Evolutionary conservation across 2,797 vertebrate genomes (phyloP).

Genomic region (Channallabes apus): DNA sequence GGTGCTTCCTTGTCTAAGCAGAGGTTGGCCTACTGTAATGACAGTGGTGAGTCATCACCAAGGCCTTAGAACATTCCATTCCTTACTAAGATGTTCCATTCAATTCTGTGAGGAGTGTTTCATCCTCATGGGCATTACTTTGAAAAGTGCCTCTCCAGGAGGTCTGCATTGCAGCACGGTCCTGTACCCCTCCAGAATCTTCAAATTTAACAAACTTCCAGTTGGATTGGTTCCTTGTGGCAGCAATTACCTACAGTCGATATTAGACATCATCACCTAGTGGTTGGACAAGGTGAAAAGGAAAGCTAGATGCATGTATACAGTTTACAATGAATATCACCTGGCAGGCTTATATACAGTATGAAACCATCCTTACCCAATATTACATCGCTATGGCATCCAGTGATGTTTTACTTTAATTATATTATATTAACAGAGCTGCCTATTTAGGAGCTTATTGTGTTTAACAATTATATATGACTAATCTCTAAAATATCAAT

Average conservation of each 20-base stretch:
- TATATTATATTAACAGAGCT: not conserved
- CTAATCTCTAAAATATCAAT: not conserved
- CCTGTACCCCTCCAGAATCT: not conserved
- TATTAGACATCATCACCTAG: not conserved
- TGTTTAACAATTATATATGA: not conserved
- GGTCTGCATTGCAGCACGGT: not conserved
- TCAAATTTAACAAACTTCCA: not conserved
- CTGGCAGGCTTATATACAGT: not conserved
- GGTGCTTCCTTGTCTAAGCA: not conserved
- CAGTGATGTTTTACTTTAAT: constrained; percentile 2
- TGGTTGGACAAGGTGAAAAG: not conserved
- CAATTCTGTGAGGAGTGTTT: not conserved
- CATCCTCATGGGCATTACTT: not conserved
- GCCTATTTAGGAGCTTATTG: not conserved
- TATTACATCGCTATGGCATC: not conserved
- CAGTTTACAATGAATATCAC: not conserved
- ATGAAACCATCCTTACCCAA: not conserved
- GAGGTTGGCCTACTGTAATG: not conserved
- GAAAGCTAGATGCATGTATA: not conserved
- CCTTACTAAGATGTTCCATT: not conserved
- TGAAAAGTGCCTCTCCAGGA: not conserved
- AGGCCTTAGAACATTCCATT: not conserved
- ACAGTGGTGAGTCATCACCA: not conserved
- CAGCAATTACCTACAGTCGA: not conserved
- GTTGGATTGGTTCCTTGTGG: not conserved